A percentile compares a stretch with the other conserved stretches of the same genome.
Conservation (phyloP, 2,113 vertebrate genomes). For the Scopus umbretta region DNA sequence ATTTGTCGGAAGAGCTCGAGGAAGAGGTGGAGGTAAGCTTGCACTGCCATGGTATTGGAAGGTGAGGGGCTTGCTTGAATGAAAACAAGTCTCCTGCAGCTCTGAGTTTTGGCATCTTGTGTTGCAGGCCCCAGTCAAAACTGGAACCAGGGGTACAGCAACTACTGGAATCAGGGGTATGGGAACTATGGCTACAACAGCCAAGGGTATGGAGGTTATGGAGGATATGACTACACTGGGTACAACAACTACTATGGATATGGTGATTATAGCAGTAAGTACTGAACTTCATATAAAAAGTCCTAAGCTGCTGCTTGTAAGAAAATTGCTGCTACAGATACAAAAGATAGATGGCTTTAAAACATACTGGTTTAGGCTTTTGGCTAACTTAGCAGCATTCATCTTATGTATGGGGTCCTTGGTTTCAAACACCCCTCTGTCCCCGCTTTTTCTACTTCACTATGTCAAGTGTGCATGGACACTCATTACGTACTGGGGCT, state of each 20-base stretch:
- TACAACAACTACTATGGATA: conserved; percentile 99
- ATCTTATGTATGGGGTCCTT: not conserved
- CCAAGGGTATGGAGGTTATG: conserved; percentile 95
- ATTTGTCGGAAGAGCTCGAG: conserved; percentile 85
- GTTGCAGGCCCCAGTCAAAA: conserved; percentile 89
- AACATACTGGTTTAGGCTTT: not conserved
- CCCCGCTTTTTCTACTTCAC: rapidly evolving
- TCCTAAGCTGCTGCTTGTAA: conserved; percentile 42
- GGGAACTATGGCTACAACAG: conserved; percentile 97
- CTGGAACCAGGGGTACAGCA: conserved; percentile 98
- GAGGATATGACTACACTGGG: conserved; percentile 95
- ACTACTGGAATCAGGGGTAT: conserved; percentile 98
- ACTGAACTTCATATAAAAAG: conserved; percentile 38
- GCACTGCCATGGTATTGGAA: not conserved
- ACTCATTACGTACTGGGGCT: not conserved
- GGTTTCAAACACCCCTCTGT: not conserved
- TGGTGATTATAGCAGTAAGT: conserved; percentile 97
- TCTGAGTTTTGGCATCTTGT: conserved; percentile 57
- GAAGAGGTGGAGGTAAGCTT: conserved; percentile 84
- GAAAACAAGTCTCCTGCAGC: not conserved
- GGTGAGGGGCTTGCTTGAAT: rapidly evolving
- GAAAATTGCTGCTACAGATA: not conserved
- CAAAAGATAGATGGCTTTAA: not conserved
- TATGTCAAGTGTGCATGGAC: rapidly evolving
- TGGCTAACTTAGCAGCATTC: not conserved